These are phyloP conservation scores for Stramonita haemastoma DNA, from an alignment of 2,888 invertebrate genomes.

Conservation along the genomic window DNA sequence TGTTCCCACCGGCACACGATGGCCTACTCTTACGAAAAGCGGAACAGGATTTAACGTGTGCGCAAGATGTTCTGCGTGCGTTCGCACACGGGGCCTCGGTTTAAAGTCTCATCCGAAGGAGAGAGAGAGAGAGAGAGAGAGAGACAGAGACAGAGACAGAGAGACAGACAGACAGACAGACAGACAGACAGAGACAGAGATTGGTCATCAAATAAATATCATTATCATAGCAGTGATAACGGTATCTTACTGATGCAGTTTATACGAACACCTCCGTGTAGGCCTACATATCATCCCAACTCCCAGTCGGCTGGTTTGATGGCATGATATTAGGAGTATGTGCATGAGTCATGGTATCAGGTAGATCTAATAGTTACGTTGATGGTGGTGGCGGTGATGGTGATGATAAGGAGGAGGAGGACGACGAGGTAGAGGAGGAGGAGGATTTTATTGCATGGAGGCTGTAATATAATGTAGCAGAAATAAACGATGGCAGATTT, in stretches of 20 bases:
- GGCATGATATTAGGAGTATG: background rate
- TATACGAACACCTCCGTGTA: background rate
- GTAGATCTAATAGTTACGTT: background rate
- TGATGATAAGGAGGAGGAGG: background rate
- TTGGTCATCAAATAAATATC: background rate
- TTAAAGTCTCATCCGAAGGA: too few species aligned
- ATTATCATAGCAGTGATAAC: too few species aligned
- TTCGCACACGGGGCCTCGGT: too few species aligned
- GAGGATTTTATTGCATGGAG: background rate
- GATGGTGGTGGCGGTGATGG: background rate
- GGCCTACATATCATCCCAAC: too few species aligned
- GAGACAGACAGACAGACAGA: background rate
- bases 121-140: background rate
- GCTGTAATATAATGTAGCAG: too few species aligned
- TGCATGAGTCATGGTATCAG: background rate
- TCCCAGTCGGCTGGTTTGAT: background rate
- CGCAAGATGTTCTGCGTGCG: too few species aligned
- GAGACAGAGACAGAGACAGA: background rate
- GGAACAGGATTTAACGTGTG: too few species aligned
- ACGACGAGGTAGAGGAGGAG: background rate
- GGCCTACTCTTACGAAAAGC: too few species aligned
- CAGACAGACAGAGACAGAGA: background rate
- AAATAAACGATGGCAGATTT: too few species aligned
- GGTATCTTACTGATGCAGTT: background rate
- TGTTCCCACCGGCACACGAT: too few species aligned